phyloP scores from a whole-genome alignment of 1,140 invertebrate genomes.

The Paraescarpia echinospica region DNA sequence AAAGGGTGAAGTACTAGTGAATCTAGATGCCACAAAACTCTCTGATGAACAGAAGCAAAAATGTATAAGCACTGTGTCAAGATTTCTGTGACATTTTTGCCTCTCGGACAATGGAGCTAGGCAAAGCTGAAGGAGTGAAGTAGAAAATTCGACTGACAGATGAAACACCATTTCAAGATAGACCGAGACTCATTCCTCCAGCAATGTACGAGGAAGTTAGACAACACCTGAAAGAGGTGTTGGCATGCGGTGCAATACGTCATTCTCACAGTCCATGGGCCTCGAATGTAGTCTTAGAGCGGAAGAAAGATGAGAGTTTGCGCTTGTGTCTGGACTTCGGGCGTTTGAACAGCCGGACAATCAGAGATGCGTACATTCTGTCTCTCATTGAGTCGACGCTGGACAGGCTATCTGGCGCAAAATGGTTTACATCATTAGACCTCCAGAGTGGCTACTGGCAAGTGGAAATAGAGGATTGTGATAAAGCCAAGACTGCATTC shows the following conservation, averaged over 20 bases:
- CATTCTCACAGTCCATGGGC: conserved; percentile 30
- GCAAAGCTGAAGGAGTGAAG: neutral
- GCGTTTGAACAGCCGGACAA: conserved; percentile 34
- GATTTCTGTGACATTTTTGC: neutral
- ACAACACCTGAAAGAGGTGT: conserved; percentile 16
- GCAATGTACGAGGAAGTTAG: conserved; percentile 1
- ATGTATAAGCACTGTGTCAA: neutral
- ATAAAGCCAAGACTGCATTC: conserved; percentile 28
- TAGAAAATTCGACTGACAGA: neutral
- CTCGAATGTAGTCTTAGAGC: conserved; percentile 24
- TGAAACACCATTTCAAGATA: conserved; percentile 12
- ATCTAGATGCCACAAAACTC: too few relatives aligned
- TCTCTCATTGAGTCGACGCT: conserved; percentile 16
- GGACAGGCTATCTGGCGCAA: conserved; percentile 20
- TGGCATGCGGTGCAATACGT: conserved; percentile 8
- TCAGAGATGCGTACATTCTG: conserved; percentile 26
- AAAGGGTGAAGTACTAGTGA: too few relatives aligned
- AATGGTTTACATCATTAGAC: conserved; percentile 26
- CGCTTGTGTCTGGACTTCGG: conserved; percentile 40
- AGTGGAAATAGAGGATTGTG: conserved; percentile 24
- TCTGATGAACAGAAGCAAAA: too few relatives aligned
- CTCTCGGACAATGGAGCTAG: neutral
- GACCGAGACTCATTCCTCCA: neutral
- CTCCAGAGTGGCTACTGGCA: conserved; percentile 28
- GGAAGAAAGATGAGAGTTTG: conserved; percentile 38